A percentile compares a stretch with the other conserved stretches of the same genome.
Conservation (phyloP, 1,140 invertebrate species). For the Drosophila malerkotliana region DNA sequence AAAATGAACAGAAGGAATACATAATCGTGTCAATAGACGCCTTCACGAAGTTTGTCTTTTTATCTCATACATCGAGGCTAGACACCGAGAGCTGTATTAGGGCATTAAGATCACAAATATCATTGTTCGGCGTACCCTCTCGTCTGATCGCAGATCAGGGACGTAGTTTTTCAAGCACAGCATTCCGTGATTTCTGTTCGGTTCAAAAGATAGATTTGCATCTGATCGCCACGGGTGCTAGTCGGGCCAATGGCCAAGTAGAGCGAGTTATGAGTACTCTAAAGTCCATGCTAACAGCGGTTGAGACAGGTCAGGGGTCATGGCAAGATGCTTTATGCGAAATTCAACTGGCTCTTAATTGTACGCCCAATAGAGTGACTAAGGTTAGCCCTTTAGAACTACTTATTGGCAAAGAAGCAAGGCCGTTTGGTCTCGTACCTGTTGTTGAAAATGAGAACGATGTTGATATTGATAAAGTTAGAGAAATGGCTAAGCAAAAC, state of each 20-base stretch:
- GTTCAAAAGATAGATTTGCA: neutral
- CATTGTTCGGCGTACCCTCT: neutral
- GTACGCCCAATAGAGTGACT: no score
- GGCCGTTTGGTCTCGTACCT: no score
- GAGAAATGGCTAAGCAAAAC: no score
- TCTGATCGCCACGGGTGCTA: neutral
- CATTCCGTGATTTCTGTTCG: slow-evolving; percentile 6
- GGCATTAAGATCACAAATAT: neutral
- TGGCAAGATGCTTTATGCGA: no score
- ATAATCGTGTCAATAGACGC: slow-evolving; percentile 6
- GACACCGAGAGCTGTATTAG: slow-evolving; percentile 5
- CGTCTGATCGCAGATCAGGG: slow-evolving; percentile 6
- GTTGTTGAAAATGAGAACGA: no score
- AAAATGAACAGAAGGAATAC: slow-evolving; percentile 15
- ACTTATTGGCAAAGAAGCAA: no score
- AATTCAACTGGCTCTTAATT: no score
- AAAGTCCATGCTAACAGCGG: slow-evolving; percentile 7
- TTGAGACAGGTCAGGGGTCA: neutral
- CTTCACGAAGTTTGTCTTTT: slow-evolving; percentile 6
- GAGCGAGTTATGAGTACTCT: slow-evolving; percentile 8
- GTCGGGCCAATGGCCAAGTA: slow-evolving; percentile 1
- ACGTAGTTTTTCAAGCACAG: slow-evolving; percentile 10
- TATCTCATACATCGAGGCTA: slow-evolving; percentile 6
- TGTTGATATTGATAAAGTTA: no score
- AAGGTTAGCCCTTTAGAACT: no score